These are phyloP conservation scores for Gasterosteus aculeatus DNA, from an alignment of 2,113 vertebrate species.

Conservation along the genomic window DNA sequence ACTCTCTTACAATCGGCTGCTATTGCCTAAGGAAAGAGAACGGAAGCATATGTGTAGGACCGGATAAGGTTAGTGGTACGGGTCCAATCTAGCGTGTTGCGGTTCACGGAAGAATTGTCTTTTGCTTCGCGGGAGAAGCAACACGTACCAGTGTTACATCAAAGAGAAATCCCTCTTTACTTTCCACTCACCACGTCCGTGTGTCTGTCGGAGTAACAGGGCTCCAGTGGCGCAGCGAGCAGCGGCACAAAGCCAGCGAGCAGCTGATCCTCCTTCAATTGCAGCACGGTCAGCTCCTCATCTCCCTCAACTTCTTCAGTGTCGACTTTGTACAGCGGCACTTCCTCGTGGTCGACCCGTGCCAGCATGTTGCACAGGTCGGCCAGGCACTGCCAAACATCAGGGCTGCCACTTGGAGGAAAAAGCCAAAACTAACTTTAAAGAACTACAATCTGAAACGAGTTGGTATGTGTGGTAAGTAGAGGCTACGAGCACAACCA, in stretches of 20 bases:
- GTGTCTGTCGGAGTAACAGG: constrained; percentile 94
- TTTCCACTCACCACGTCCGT: constrained; percentile 77
- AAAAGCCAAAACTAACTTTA: neutral
- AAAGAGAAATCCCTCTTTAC: neutral
- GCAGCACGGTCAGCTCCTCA: constrained; percentile 93
- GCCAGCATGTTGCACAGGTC: constrained; percentile 95
- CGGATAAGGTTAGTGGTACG: neutral
- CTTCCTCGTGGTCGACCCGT: constrained; percentile 92
- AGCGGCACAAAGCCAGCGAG: constrained; percentile 97
- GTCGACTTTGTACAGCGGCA: constrained; percentile 91
- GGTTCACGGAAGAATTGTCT: neutral
- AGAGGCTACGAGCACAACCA: neutral
- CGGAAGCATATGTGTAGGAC: neutral
- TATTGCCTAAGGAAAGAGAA: constrained; percentile 83
- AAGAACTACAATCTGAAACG: constrained; percentile 69
- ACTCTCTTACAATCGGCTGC: constrained; percentile 98
- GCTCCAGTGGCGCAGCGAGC: constrained; percentile 95
- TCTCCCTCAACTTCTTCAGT: constrained; percentile 85
- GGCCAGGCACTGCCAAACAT: constrained; percentile 93
- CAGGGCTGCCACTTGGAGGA: constrained; percentile 76
- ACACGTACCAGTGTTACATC: neutral
- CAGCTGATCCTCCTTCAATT: constrained; percentile 93
- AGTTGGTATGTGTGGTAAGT: constrained; percentile 64
- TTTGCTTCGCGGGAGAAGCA: neutral
- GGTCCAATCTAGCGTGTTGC: neutral